Conservation (phyloP, 92 coral and sea anemone species). For the Paramuricea clavata region DNA sequence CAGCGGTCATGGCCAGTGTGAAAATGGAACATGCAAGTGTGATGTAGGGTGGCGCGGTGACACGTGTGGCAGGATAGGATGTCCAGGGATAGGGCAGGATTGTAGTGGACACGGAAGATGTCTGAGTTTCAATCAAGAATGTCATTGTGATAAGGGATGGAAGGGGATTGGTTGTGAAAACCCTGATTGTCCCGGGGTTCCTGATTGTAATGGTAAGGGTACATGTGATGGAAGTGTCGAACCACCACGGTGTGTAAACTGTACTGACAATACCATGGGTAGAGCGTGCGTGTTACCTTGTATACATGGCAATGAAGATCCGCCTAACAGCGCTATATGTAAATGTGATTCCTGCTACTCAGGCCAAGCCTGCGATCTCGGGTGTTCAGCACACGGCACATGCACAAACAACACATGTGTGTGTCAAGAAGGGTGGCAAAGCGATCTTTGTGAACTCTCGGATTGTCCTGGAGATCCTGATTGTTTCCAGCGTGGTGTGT, state of each 20-base stretch:
- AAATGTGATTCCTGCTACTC: conserved; percentile 82
- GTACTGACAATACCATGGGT: conserved; percentile 95
- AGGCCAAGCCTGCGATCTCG: conserved; percentile 88
- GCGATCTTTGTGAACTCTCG: conserved; percentile 74
- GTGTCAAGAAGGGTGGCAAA: conserved; percentile 86
- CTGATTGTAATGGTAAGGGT: conserved; percentile 92
- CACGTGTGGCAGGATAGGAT: conserved; percentile 93
- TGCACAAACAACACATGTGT: conserved; percentile 72
- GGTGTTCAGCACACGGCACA: conserved; percentile 83
- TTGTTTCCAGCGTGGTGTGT: conserved; percentile 89
- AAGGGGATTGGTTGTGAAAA: conserved; percentile 89
- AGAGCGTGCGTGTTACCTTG: conserved; percentile 94
- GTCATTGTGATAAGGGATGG: conserved; percentile 95
- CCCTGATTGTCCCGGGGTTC: conserved; percentile 96
- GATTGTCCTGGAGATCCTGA: conserved; percentile 99
- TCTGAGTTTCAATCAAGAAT: conserved; percentile 84
- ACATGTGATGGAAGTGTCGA: conserved; percentile 86
- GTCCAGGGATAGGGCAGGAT: conserved; percentile 91
- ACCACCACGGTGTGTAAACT: conserved; percentile 95
- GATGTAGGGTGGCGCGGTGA: conserved; percentile 93
- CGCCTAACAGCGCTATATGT: conserved; percentile 91
- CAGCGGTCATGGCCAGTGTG: conserved; percentile 82
- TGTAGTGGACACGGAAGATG: conserved; percentile 95
- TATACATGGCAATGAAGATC: conserved; percentile 83
- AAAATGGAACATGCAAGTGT: conserved; percentile 80